These are phyloP conservation scores for Oscarella lobularis DNA, from an alignment of 37 sponge, comb jelly and placozoan species.

Conservation along the genomic window DNA sequence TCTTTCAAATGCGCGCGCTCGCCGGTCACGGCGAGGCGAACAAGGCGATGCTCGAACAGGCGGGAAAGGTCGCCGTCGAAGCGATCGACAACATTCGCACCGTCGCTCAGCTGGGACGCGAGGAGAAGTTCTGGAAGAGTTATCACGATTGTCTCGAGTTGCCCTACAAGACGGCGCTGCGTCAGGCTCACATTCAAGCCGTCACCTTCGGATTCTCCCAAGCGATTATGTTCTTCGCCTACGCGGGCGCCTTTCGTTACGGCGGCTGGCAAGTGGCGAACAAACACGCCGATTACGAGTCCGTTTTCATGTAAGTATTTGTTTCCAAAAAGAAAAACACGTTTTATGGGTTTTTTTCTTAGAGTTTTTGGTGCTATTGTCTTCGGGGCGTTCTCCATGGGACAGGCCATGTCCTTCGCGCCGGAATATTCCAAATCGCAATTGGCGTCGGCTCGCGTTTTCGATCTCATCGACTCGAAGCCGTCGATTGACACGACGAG, in stretches of 20 bases:
- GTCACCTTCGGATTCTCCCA: constrained; percentile 53
- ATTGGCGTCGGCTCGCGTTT: constrained; percentile 53
- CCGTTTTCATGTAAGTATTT: constrained; percentile 19
- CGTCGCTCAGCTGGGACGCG: constrained; percentile 49
- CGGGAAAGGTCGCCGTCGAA: constrained; percentile 49
- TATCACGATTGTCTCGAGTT: constrained; percentile 12
- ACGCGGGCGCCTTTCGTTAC: constrained; percentile 44
- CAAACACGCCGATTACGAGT: constrained; percentile 9
- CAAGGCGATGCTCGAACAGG: constrained; percentile 47
- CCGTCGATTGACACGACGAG: constrained; percentile 53
- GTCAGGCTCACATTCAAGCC: constrained; percentile 15
- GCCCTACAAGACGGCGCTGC: background rate
- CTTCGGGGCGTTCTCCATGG: constrained; percentile 54
- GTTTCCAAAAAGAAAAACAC: no score
- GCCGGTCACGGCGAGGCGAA: constrained; percentile 22
- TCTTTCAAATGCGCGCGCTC: constrained; percentile 20
- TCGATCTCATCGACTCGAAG: constrained; percentile 35
- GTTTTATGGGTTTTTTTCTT: constrained; percentile 12
- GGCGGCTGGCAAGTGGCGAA: constrained; percentile 43
- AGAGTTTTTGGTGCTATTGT: constrained; percentile 60
- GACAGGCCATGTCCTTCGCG: constrained; percentile 63
- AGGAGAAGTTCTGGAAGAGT: constrained; percentile 15
- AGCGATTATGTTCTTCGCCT: constrained; percentile 25
- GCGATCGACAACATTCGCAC: constrained; percentile 63
- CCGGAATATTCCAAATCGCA: constrained; percentile 71